A percentile compares a stretch with the other conserved stretches of the same genome.
These are phyloP conservation scores for Drosophila cracens DNA, from an alignment of 2,888 invertebrate genomes.

Conservation along the genomic window DNA sequence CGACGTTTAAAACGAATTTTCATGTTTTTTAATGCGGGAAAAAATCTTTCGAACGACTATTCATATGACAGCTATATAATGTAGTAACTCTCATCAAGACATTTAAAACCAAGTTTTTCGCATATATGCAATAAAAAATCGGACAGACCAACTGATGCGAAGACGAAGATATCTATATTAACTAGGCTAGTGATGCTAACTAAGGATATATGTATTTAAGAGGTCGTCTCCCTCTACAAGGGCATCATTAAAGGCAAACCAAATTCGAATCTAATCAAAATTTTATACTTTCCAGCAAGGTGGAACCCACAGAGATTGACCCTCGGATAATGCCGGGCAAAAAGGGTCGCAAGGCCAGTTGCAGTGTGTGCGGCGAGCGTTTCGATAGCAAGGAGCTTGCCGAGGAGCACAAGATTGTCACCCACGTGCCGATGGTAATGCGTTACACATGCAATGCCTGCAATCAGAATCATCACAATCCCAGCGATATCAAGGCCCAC, in stretches of 20 bases:
- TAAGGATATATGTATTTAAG: not conserved
- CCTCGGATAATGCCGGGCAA: conserved; percentile 6
- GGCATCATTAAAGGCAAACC: not conserved
- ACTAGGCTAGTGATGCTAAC: not conserved
- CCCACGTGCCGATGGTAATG: conserved; percentile 79
- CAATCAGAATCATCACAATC: conserved; percentile 84
- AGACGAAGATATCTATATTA: not conserved
- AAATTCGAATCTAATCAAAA: not conserved
- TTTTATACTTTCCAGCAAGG: conserved; percentile 64
- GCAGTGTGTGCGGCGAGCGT: conserved; percentile 77
- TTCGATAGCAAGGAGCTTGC: conserved; percentile 74
- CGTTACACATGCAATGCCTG: conserved; percentile 86
- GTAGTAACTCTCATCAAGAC: not conserved
- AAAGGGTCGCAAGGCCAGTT: conserved; percentile 56
- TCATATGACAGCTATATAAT: not conserved
- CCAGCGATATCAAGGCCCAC: conserved; percentile 84
- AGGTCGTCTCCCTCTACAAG: not conserved
- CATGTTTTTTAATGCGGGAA: not conserved
- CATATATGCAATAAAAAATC: not conserved
- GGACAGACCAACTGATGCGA: too few relatives aligned
- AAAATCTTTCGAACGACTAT: not conserved
- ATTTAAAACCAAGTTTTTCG: not conserved
- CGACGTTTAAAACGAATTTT: not conserved
- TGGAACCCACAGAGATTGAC: conserved; percentile 65
- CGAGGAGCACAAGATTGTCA: conserved; percentile 72